Conservation (phyloP, 2,113 vertebrate genomes). For the Anser brachyrhynchus region DNA sequence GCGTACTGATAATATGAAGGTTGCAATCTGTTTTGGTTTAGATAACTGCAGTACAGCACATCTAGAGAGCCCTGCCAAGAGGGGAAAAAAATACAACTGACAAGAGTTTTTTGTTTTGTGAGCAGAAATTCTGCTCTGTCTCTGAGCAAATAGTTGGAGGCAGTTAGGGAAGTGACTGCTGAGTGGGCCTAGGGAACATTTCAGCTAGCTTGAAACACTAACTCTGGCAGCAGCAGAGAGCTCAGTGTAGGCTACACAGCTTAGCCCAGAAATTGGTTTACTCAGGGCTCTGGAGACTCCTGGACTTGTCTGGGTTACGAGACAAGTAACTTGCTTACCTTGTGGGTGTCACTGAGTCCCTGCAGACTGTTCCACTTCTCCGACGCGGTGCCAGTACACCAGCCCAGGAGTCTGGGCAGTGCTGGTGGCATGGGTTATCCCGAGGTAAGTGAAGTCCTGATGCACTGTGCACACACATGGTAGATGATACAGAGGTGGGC, state of each 20-base stretch:
- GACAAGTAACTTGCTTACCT: neutral
- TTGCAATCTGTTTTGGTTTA: neutral
- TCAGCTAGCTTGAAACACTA: neutral
- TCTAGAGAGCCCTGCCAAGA: neutral
- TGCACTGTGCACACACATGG: neutral
- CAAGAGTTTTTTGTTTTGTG: slow-evolving; percentile 8
- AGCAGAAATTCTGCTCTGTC: neutral
- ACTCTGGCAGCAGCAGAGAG: neutral
- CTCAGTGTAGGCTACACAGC: neutral
- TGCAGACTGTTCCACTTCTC: neutral
- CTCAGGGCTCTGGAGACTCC: neutral
- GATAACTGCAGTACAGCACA: neutral
- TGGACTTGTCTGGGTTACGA: neutral
- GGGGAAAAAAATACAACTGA: neutral
- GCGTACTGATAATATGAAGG: neutral
- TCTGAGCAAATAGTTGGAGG: slow-evolving; percentile 27
- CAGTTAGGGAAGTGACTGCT: neutral
- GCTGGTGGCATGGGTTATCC: neutral
- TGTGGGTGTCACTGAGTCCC: neutral
- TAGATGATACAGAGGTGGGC: neutral
- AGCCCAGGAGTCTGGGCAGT: neutral
- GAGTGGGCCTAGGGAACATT: neutral
- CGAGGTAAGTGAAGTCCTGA: neutral
- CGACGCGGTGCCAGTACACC: neutral
- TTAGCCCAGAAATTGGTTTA: neutral